These are phyloP conservation scores for Balearica regulorum DNA, from an alignment of 2,797 vertebrate genomes.

Conservation along the genomic window DNA sequence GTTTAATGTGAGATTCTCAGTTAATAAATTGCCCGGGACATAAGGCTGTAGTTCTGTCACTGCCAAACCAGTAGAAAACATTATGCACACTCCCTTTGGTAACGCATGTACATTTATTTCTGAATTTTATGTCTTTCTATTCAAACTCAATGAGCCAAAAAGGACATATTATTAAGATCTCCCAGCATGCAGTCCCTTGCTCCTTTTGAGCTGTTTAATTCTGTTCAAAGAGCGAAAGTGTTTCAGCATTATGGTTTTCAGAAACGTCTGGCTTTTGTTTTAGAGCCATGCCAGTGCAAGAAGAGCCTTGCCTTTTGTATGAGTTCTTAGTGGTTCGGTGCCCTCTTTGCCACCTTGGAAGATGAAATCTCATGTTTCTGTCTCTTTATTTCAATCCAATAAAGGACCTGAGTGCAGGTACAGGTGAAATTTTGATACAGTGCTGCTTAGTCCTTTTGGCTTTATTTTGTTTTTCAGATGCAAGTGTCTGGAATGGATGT, in stretches of 20 bases:
- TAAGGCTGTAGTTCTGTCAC: not conserved
- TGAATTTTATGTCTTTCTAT: constrained; percentile 56
- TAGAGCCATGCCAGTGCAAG: not conserved
- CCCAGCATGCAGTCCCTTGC: not conserved
- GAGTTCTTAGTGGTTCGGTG: not conserved
- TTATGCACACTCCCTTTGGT: constrained; percentile 19
- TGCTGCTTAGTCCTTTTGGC: not conserved
- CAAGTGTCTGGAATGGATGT: not conserved
- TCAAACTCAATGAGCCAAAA: constrained; percentile 64
- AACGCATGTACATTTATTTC: not conserved
- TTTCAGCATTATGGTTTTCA: not conserved
- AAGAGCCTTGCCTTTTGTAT: not conserved
- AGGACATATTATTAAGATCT: constrained; percentile 46
- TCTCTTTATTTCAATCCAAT: not conserved
- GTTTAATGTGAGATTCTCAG: constrained; percentile 8
- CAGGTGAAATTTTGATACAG: constrained; percentile 18
- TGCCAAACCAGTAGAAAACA: constrained; percentile 21
- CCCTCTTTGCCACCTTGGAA: not conserved
- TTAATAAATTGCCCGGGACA: constrained; percentile 52
- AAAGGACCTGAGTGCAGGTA: not conserved
- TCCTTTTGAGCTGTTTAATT: constrained; percentile 52
- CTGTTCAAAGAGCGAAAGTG: constrained; percentile 2
- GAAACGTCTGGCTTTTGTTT: not conserved
- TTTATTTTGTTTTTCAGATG: not conserved
- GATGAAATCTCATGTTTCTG: not conserved